Base-by-base conservation (phyloP, 2,888 invertebrate species). In the Amitus sp. region DNA sequence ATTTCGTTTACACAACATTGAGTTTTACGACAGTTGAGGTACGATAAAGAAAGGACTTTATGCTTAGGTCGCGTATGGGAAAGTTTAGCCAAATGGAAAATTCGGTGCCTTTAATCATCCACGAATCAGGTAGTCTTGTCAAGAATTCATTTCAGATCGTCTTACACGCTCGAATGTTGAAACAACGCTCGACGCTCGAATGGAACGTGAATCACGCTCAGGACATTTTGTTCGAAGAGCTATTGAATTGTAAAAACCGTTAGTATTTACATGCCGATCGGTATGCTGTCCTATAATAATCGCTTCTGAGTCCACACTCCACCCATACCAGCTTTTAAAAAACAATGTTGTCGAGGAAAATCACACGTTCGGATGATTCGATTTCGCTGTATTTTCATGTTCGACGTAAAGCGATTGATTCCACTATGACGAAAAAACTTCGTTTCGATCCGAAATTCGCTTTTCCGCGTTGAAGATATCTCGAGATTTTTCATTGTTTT, bases 211-310 rank as follows among this genome's bases (percentile, higher is more conserved):
- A 61, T 58, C 58, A 65, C 58, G 54, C 48, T 54, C 64, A 57
- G 60, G 57, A 65, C 64, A 61, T 61, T 58, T 65, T 58, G 64
- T 57, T 57, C 51, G 61, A 28, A 50, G 28, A 53, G 55, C 65
- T 65, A 65, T 65, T 58, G 61, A 65, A 65, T 65, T 51, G 65
- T 65, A 56, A 65, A 64, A 65, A 58, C 65, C 65, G 65, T 65
- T 65, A 65, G 65, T 50, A 54, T 19, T 40, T 27, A 56, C 53
- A 49, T 17, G 48, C 40, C 54, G 54, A 64, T 60, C 30, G 60
- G 53, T 46, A 46, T 47, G 65, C 57, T 43, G 64, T 61, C 55
- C 57, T 27, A 57, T 56, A 64, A 60, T 47, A 56, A 45, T 51
- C 48, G 53, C 51, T 47, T 51, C n/a, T n/a, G n/a, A n/a, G n/a